Evolutionary conservation across 2,888 invertebrate genomes (phyloP), one percentile per base, ranked within the genome.

Genomic region (Fragum fragum): DNA sequence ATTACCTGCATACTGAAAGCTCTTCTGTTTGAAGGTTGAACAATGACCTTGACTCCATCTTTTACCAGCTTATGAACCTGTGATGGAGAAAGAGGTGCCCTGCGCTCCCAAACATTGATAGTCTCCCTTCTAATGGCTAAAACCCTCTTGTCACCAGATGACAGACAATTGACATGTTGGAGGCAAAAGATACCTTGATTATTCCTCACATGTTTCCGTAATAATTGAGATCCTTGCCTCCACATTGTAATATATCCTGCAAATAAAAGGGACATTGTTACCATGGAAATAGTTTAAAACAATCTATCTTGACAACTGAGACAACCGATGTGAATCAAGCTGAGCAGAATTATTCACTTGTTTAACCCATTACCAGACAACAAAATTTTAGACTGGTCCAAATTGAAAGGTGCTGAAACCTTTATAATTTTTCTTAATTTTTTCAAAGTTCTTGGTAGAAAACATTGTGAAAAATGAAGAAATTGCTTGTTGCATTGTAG

Each of bases 11-110:
- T 98, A 0, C 99, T 99, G 95, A 99, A 99, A 0, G 99, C 99
- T 69, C 99, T 96, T 85, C 99, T 96, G 94, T 99, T 99, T 77
- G 99, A 99, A 0, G 99, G 99, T 93, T 99, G 99, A 0, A 99
- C 98, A 69, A 99, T 97, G 69, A 99, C 99, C 85, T 93, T 94
- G 94, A 97, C 97, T 59, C 99, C 97, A 2, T 98, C 98, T 89
- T 97, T 96, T 28, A 98, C 97, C 88, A 99, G 95, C 87, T 97
- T 96, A 89, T 97, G 96, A 9, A 99, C 99, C 93, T 99, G 99
- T 29, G 96, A 94, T 0, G 99, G 99, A 0, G 98, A 97, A 86
- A 99, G 96, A 0, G 99, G 98, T 0, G 99, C 99, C 81, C 99
- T 96, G 84, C 99, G 88, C 86, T 95, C 95, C 95, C 95, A 95